These are phyloP conservation scores for Alentia gelatinosa DNA, from an alignment of 2,888 invertebrate species.

Conservation along the genomic window DNA sequence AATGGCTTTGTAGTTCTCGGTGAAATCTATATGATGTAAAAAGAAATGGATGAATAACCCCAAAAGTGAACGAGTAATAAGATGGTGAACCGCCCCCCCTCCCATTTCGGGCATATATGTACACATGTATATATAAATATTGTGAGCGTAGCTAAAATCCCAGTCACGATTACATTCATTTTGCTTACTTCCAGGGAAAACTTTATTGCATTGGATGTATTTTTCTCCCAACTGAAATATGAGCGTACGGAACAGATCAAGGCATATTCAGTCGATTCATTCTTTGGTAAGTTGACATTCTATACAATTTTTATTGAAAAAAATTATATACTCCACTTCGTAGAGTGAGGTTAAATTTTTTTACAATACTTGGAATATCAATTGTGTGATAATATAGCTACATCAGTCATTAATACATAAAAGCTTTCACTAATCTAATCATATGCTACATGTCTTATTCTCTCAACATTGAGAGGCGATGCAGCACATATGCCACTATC, in stretches of 20 bases:
- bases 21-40: no score
- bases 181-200: conserved; percentile 50
- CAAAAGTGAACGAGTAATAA: no score
- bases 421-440: background rate
- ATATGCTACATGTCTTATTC: background rate
- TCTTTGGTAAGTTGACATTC: background rate
- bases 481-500: no score
- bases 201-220: conserved; percentile 9
- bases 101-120: no score
- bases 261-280: background rate
- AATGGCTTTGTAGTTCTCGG: no score
- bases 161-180: no score
- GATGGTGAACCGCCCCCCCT: no score
- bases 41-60: no score
- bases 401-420: background rate
- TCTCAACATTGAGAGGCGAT: background rate
- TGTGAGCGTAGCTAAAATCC: no score
- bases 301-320: background rate
- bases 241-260: conserved; percentile 22
- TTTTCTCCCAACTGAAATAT: conserved; percentile 23
- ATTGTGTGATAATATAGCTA: background rate
- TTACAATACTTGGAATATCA: background rate
- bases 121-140: no score
- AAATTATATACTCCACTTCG: background rate
- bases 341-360: background rate